These are phyloP conservation scores for Phaethon lepturus DNA, from an alignment of 2,113 vertebrate species.

Conservation along the genomic window DNA sequence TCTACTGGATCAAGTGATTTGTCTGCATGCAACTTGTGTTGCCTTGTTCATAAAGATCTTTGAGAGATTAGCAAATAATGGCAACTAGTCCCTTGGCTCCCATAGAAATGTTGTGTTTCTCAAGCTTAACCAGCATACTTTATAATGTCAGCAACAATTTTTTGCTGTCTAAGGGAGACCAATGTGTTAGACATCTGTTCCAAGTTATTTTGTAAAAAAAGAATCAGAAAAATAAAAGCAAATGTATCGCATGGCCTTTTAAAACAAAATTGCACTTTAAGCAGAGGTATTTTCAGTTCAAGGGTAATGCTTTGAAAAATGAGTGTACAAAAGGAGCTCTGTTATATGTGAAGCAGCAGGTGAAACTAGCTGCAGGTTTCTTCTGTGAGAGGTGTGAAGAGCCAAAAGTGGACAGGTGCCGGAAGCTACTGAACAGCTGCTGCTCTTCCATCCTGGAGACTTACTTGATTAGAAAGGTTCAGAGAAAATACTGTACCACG, in stretches of 20 bases:
- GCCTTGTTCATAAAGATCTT: neutral
- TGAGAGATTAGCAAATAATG: neutral
- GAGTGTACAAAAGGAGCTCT: neutral
- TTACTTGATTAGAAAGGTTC: neutral
- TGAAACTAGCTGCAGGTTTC: neutral
- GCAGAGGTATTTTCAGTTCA: neutral
- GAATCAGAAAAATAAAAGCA: neutral
- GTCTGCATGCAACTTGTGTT: neutral
- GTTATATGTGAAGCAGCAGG: neutral
- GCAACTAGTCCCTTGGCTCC: neutral
- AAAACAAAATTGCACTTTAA: neutral
- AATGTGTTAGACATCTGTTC: neutral
- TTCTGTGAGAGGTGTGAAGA: neutral
- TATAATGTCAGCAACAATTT: neutral
- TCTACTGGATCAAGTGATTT: neutral
- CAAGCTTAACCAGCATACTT: neutral
- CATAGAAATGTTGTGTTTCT: neutral
- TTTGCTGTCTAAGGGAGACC: neutral
- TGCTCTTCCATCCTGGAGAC: neutral
- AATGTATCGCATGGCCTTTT: neutral
- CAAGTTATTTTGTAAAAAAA: neutral
- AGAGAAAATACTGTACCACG: neutral
- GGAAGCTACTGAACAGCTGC: neutral
- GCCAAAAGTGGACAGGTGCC: neutral
- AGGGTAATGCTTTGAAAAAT: neutral